Percentiles rank a stretch among this genome's conserved stretches.
Evolutionary conservation across 2,888 invertebrate genomes (phyloP).

Genomic region (Sclerodermus sp.): DNA sequence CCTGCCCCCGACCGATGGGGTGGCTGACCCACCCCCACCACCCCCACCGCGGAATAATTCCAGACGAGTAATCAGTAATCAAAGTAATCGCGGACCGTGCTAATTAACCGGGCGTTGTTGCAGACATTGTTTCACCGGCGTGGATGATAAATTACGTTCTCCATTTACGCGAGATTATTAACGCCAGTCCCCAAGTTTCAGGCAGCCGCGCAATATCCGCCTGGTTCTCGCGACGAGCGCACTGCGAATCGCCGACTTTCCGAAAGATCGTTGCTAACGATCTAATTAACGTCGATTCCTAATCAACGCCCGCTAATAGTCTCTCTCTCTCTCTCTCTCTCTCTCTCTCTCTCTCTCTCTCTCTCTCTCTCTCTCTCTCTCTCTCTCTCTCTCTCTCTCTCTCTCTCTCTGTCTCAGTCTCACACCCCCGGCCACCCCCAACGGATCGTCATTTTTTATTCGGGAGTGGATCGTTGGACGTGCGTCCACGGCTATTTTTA

Average conservation of each 20-base stretch:
- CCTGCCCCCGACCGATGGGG: conserved; percentile 22
- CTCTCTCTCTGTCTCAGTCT: no score
- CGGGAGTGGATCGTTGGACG: no score
- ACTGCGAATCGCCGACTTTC: neutral
- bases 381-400: no score
- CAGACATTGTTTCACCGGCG: conserved; percentile 10
- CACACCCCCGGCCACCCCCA: no score
- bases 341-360: no score
- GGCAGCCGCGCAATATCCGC: no score
- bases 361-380: no score
- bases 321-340: no score
- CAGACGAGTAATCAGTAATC: conserved; percentile 13
- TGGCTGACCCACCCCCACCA: no score
- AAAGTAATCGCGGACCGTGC: conserved; percentile 13
- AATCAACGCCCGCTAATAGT: no score
- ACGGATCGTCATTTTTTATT: no score
- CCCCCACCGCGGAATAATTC: conserved; percentile 16
- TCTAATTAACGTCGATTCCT: neutral
- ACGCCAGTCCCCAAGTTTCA: neutral
- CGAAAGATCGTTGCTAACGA: neutral
- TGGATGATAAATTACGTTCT: conserved; percentile 16
- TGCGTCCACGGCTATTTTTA: no score
- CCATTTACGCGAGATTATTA: conserved; percentile 23
- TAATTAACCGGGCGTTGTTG: conserved; percentile 15
- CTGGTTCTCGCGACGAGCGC: neutral